Base-by-base conservation (phyloP, 2,797 vertebrate species). In the Gymnocypris eckloni region DNA sequence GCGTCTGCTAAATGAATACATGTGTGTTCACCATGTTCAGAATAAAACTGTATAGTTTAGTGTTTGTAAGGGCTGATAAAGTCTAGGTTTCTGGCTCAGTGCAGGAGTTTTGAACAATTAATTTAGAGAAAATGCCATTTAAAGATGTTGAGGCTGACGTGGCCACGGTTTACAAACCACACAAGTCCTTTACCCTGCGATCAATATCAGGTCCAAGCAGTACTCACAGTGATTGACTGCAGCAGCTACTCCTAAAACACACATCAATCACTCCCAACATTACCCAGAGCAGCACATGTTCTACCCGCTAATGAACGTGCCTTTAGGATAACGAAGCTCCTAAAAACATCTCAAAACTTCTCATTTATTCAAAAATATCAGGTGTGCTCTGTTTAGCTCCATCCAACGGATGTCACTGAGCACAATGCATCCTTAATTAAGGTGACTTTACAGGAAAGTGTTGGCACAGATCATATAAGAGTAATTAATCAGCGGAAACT, bases 351-450 rank as follows among this genome's bases (percentile, higher is more conserved):
- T 61, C 28, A 77, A 45, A 84, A 54, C 39, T 86, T 86, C 87
- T 79, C 28, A 18, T 67, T 37, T 37, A 18, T 37, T 4, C 33
- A 28, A 66, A 66, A 37, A 18, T 88, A 85, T 83, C 52, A 25
- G 0, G n/a, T 50, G 83, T 56, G 78, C 66, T 50, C 25, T 18
- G 18, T 54, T 50, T 83, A 76, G 39, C 52, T 22, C 56, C 48
- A 22, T 84, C 79, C 75, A 84, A 64, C 69, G 87, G 73, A 88
- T 85, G 76, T 86, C 85, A 77, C 76, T 2, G 79, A 70, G 70
- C 83, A 72, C 73, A 89, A 81, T 83, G 70, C 45, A 37, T 59
- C 18, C 28, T 88, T 90, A 90, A 91, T 91, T 89, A 90, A 89
- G 86, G 84, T 86, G 86, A 88, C 81, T 89, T 89, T 78, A 85